These are phyloP conservation scores for Lasioglossum malachurum DNA, from an alignment of 2,888 invertebrate species.

Conservation along the genomic window DNA sequence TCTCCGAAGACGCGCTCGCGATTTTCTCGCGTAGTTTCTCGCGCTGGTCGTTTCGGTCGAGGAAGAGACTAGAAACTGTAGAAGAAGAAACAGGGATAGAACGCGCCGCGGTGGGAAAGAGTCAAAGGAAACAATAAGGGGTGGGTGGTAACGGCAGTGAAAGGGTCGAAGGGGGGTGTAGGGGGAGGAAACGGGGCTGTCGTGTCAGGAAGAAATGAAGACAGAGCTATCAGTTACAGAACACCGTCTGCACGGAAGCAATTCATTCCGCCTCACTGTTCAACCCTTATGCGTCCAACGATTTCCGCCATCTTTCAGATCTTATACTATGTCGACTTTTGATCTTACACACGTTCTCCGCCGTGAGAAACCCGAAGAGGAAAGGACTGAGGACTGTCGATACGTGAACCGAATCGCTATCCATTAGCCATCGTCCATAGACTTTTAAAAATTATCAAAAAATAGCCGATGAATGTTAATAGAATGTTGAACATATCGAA, in stretches of 20 bases:
- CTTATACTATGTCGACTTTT: constrained; percentile 64
- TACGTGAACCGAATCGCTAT: background rate
- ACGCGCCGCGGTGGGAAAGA: constrained; percentile 63
- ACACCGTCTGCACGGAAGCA: constrained; percentile 79
- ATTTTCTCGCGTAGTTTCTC: constrained; percentile 28
- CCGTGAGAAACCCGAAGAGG: constrained; percentile 37
- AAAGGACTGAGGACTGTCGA: constrained; percentile 21
- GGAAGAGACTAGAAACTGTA: constrained; percentile 1
- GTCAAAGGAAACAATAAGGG: constrained; percentile 76
- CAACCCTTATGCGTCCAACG: constrained; percentile 67
- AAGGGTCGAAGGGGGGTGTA: constrained; percentile 60
- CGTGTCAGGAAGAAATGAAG: constrained; percentile 80
- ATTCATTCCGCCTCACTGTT: constrained; percentile 78
- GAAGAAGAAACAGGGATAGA: constrained; percentile 63
- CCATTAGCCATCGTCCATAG: background rate
- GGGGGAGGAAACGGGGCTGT: constrained; percentile 71
- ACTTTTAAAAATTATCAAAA: background rate
- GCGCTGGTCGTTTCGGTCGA: constrained; percentile 29
- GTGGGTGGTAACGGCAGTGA: constrained; percentile 31
- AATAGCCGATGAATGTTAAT: background rate
- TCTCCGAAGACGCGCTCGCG: constrained; percentile 17
- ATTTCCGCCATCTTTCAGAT: constrained; percentile 68
- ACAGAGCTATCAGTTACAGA: constrained; percentile 80
- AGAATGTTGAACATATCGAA: background rate
- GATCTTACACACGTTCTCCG: constrained; percentile 58